A percentile compares a stretch with the other conserved stretches of the same genome.
phyloP scores from a whole-genome alignment of 2,888 invertebrate species.

The Coelopa pilipes region DNA sequence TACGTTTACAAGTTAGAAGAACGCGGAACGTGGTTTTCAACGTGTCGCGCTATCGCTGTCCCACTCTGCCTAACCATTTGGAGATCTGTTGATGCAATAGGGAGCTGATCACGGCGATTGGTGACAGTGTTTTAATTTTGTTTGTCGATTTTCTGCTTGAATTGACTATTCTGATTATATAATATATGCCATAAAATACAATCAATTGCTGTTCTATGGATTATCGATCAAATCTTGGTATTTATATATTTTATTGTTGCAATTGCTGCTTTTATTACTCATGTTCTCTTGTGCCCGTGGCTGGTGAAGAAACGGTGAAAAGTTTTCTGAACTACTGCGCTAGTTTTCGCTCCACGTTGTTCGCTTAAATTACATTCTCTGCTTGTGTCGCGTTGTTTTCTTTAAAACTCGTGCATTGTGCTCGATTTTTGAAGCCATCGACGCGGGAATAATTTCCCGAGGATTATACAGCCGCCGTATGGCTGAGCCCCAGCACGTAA shows the following conservation, averaged over 20 bases:
- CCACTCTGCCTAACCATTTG: no score
- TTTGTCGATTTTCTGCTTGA: no score
- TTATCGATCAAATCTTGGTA: no score
- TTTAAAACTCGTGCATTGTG: not conserved
- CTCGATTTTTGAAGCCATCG: not conserved
- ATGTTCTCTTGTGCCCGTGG: not conserved
- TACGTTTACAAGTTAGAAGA: no score
- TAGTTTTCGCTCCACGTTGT: not conserved
- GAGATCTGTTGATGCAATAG: no score
- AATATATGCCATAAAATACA: not conserved
- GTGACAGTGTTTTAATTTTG: no score
- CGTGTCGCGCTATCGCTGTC: no score
- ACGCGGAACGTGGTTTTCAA: no score
- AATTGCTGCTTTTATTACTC: not conserved
- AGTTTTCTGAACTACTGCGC: constrained; percentile 25
- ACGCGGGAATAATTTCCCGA: constrained; percentile 18
- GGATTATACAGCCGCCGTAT: constrained; percentile 29
- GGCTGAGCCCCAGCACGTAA: not conserved
- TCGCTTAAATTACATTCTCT: no score
- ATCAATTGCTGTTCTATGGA: no score
- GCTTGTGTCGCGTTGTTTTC: not conserved
- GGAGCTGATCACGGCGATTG: no score
- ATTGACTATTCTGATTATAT: not conserved
- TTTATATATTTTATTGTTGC: no score
- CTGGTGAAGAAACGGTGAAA: constrained; percentile 26